Conservation (phyloP, 2,113 vertebrate species). For the Motacilla tschutschensis region DNA sequence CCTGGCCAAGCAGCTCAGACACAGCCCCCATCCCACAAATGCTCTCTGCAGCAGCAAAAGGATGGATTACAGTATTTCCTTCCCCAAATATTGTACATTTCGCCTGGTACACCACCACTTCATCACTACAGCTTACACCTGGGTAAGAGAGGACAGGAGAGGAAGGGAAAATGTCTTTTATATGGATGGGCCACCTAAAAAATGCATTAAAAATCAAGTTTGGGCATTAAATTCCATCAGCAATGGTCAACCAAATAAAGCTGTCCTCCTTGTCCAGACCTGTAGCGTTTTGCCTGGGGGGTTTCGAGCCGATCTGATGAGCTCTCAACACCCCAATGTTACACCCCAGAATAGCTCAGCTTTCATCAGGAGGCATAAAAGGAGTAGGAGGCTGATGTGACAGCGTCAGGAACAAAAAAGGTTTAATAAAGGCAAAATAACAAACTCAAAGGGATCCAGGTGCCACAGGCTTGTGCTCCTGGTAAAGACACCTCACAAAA, state of each 20-base stretch:
- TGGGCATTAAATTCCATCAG: background rate
- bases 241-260: background rate
- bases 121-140: background rate
- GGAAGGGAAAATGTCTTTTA: background rate
- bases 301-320: too few relatives aligned
- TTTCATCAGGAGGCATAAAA: too few relatives aligned
- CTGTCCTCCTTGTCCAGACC: background rate
- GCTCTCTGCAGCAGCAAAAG: background rate
- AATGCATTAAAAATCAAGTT: background rate
- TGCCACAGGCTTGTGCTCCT: too few relatives aligned
- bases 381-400: too few relatives aligned
- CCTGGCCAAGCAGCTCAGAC: background rate
- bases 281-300: too few relatives aligned
- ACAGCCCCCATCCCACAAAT: background rate
- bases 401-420: too few relatives aligned
- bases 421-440: too few relatives aligned
- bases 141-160: background rate
- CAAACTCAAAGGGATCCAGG: too few relatives aligned
- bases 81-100: background rate
- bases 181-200: background rate
- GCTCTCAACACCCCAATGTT: too few relatives aligned
- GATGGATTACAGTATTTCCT: background rate
- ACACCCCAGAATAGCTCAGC: too few relatives aligned
- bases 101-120: background rate
- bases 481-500: too few relatives aligned